Evolutionary conservation across 2,113 vertebrate species (phyloP), one percentile per base, ranked within the genome.

Genomic region (Turnix velox): DNA sequence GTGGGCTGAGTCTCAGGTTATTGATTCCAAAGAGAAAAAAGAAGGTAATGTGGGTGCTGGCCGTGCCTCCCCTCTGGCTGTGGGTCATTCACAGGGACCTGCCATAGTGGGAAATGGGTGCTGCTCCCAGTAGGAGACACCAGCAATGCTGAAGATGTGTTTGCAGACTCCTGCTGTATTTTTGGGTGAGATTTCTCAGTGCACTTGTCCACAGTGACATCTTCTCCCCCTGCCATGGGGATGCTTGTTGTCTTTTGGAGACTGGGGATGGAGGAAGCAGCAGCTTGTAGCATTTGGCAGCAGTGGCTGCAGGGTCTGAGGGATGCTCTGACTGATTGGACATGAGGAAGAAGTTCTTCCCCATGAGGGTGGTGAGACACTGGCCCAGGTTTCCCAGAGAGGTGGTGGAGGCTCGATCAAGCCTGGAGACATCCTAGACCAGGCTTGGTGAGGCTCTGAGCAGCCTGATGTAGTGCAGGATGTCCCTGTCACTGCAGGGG

Each of bases 1-100:
- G 79, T 99, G 99, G 99, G 97, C 97, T 7, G 98, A 99, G 49
- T 90, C 96, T 15, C 97, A 97, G 73, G 97, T 54, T 78, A 84
- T 96, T 43, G 94, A 94, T 31, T 88, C 96, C 61, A 93, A 96
- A 93, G 97, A 97, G 78, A 95, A 98, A 88, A 97, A 94, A 67
- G 97, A 97, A 98, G 98, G 98, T 98, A 98, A 80, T 22, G 73
- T 87, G 1, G 3, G 39, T 46, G 67, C 61, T 76, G 7, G 3
- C 14, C 7, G 67, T 12, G n/a, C 39, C 45, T 8, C 19, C n/a
- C 40, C 37, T 27, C 0, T 2, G 10, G 48, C 17, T 69, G 4
- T 18, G 46, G 40, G 87, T 30, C 4, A 3, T 30, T 20, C 28
- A 22, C 66, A 22, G 80, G 80, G 59, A 42, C 42, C 27, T 10